Percentiles rank a stretch among this genome's conserved stretches.
phyloP scores from a whole-genome alignment of 1,140 invertebrate genomes.

The Hylyphantes graminicola region DNA sequence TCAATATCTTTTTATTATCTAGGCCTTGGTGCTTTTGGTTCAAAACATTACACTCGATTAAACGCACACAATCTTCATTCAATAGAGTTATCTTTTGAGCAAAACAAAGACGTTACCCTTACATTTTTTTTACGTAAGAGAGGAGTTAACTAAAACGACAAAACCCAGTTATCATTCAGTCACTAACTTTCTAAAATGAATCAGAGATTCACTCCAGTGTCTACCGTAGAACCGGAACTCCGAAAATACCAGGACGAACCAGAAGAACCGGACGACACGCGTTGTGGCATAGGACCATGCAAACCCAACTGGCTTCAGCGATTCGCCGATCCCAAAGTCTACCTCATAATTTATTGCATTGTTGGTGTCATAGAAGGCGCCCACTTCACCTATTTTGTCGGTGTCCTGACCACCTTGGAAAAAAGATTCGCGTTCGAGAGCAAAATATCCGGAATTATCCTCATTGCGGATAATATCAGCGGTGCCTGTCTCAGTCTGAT shows the following conservation, averaged over 20 bases:
- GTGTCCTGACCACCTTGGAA: conserved; percentile 82
- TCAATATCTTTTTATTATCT: no score
- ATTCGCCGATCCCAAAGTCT: conserved; percentile 81
- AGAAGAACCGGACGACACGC: conserved; percentile 69
- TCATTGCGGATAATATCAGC: conserved; percentile 68
- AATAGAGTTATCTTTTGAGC: no score
- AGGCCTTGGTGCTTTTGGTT: no score
- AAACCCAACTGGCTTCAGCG: conserved; percentile 75
- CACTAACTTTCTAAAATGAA: no score
- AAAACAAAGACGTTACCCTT: no score
- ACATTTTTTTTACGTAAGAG: no score
- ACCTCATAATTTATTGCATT: conserved; percentile 78
- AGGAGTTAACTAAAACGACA: no score
- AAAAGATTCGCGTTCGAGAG: conserved; percentile 84
- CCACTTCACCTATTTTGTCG: conserved; percentile 81
- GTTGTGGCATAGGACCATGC: conserved; percentile 76
- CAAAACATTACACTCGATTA: no score
- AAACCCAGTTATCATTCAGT: no score
- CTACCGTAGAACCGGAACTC: conserved; percentile 6
- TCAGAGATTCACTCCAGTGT: background rate
- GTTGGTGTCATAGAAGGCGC: conserved; percentile 75
- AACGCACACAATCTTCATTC: no score
- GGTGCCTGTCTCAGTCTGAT: conserved; percentile 70
- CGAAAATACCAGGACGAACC: background rate
- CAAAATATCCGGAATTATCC: conserved; percentile 75